Evolutionary conservation across 2,888 invertebrate species (phyloP).

Genomic region (Dinocampus coccinellae): DNA sequence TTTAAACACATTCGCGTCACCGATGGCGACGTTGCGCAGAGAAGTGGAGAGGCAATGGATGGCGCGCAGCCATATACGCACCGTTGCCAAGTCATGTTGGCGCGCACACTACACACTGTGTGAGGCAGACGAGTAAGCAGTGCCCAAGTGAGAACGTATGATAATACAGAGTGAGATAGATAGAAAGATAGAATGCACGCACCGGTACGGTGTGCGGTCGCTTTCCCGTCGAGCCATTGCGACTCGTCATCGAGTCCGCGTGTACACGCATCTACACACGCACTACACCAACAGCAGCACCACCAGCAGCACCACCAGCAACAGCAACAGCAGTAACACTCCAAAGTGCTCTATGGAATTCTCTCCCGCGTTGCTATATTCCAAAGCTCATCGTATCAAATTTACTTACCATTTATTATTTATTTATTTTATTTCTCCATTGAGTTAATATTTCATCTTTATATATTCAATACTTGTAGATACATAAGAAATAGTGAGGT

Average conservation of each 20-base stretch:
- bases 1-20: conserved; percentile 16
- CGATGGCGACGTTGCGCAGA: conserved; percentile 47
- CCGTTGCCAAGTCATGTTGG: conserved; percentile 45
- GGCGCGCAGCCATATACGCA: conserved; percentile 38
- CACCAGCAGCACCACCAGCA: not conserved
- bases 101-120: conserved; percentile 1
- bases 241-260: conserved; percentile 33
- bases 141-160: not conserved
- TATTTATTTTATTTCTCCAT: not conserved
- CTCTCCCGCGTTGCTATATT: conserved; percentile 2
- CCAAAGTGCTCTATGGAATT: not conserved
- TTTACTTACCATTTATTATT: not conserved
- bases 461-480: not conserved
- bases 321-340: not conserved
- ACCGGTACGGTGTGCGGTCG: conserved; percentile 19
- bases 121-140: not conserved
- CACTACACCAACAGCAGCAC: no score
- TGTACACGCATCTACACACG: not conserved
- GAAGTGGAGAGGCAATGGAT: conserved; percentile 29
- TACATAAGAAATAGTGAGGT: not conserved
- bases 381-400: not conserved
- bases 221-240: conserved; percentile 34
- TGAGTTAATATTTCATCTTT: not conserved
- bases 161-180: not conserved
- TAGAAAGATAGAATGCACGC: conserved; percentile 24